Base-by-base conservation (phyloP, 2,113 vertebrate genomes). In the Gnathonemus longibarbis region DNA sequence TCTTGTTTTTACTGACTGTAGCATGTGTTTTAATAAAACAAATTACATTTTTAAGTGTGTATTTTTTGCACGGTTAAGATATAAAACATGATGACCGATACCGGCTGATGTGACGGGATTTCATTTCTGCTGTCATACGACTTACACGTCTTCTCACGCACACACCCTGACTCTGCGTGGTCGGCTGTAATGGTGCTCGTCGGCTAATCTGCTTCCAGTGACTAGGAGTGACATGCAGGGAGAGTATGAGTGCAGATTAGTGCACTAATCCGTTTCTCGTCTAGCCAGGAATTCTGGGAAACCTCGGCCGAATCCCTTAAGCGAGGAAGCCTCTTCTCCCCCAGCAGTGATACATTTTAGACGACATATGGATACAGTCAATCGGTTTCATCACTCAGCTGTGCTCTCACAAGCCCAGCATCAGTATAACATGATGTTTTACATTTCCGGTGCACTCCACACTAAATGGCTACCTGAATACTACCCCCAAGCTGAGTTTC, bases 1-100 rank as follows among this genome's bases (percentile, higher is more conserved):
- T 85, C 39, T 88, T 91, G 91, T 92, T 94, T 94, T 90, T 91
- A 93, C 91, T 90, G 45, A 90, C 87, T 93, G 93, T 93, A 93
- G 92, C 95, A 94, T 94, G 91, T 92, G 92, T 92, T 94, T 89
- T 94, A 94, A 93, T 91, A 95, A 94, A 95, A 94, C 90, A 91
- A 91, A 42, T 77, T 35, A 52, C 56, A 93, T 94, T 70, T 80
- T 91, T 93, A 84, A 93, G 92, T 93, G 92, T 94, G 90, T 94
- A 90, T 21, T 8, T 9, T 88, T 52, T 88, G 46, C 46, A 45
- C 42, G 39, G 46, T 31, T 83, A 70, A 77, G 70, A 10, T 66
- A 10, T 66, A 10, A 27, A 27, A 10, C 58, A 58, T 1, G 7
- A n/a, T n/a, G 56, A 24, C 53, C 53, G 1, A n/a, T 11, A 9